Conservation (phyloP, 2,888 invertebrate genomes). For the Drosophila pegasa region DNA sequence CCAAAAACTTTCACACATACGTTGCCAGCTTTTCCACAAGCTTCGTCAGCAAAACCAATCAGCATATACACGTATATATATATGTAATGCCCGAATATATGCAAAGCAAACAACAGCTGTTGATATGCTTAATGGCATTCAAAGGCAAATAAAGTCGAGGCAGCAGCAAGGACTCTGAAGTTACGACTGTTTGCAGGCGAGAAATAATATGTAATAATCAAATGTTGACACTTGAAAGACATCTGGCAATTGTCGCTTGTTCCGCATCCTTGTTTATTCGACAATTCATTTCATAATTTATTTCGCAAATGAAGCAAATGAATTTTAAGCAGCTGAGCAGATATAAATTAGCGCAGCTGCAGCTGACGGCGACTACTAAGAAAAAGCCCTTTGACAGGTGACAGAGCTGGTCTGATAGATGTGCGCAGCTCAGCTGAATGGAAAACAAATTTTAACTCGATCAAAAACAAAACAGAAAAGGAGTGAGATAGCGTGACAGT, state of each 20-base stretch:
- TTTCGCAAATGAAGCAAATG: slow-evolving; percentile 47
- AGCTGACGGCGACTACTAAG: slow-evolving; percentile 32
- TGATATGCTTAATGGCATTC: slow-evolving; percentile 19
- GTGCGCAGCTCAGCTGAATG: not conserved
- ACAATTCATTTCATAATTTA: slow-evolving; percentile 52
- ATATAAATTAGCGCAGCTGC: slow-evolving; percentile 64
- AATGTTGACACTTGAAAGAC: slow-evolving; percentile 48
- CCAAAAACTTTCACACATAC: not conserved
- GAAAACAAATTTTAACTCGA: slow-evolving; percentile 6
- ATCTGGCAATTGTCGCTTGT: slow-evolving; percentile 20
- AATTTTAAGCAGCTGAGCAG: slow-evolving; percentile 29
- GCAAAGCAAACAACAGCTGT: slow-evolving; percentile 25
- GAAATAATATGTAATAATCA: slow-evolving; percentile 16
- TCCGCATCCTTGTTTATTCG: slow-evolving; percentile 6
- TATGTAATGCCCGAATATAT: not conserved
- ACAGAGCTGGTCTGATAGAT: slow-evolving; percentile 28
- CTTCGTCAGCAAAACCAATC: not conserved
- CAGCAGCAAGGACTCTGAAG: not conserved
- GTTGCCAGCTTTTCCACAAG: not conserved
- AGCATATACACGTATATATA: not conserved
- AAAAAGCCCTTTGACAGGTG: slow-evolving; percentile 39
- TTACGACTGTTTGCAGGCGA: slow-evolving; percentile 17
- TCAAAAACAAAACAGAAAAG: slow-evolving; percentile 1
- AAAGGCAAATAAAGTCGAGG: slow-evolving; percentile 21
- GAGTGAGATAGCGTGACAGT: too few relatives aligned